A percentile compares a stretch with the other conserved stretches of the same genome.
Conservation (phyloP, 2,888 invertebrate genomes). For the Hemaris fuciformis region DNA sequence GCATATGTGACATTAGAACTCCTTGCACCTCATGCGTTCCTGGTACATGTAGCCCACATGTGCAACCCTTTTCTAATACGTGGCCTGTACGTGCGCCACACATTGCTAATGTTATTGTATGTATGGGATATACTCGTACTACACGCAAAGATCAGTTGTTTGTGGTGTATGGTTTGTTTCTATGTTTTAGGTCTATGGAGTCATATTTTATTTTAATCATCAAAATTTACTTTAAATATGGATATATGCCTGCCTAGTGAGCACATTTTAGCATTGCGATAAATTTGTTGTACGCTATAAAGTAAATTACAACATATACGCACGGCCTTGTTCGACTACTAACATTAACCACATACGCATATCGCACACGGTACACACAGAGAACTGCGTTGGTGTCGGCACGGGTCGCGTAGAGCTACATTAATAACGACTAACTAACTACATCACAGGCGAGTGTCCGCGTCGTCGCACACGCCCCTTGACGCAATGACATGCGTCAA, state of each 20-base stretch:
- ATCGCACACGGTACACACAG: conserved; percentile 15
- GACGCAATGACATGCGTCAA: conserved; percentile 80
- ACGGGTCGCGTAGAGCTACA: background rate
- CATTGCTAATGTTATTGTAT: conserved; percentile 26
- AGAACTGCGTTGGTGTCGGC: background rate
- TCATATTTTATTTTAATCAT: too few species aligned
- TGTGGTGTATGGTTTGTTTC: background rate
- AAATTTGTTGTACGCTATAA: background rate
- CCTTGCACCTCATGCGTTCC: conserved; percentile 51
- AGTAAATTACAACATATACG: background rate
- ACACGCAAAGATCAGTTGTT: background rate
- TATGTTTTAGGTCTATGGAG: too few species aligned
- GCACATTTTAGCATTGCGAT: background rate
- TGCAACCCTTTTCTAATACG: conserved; percentile 75
- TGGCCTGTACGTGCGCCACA: conserved; percentile 44
- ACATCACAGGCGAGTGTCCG: background rate
- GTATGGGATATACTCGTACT: conserved; percentile 13
- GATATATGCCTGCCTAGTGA: too few species aligned
- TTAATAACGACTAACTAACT: too few species aligned
- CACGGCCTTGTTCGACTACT: background rate
- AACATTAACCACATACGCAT: conserved; percentile 3
- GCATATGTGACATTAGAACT: conserved; percentile 62
- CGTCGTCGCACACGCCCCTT: conserved; percentile 60
- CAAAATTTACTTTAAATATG: too few species aligned
- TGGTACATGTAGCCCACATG: conserved; percentile 79